These are phyloP conservation scores for Nemopilema nomurai DNA, from an alignment of 30 jellyfish, hydroid and myxozoan genomes.

Conservation along the genomic window DNA sequence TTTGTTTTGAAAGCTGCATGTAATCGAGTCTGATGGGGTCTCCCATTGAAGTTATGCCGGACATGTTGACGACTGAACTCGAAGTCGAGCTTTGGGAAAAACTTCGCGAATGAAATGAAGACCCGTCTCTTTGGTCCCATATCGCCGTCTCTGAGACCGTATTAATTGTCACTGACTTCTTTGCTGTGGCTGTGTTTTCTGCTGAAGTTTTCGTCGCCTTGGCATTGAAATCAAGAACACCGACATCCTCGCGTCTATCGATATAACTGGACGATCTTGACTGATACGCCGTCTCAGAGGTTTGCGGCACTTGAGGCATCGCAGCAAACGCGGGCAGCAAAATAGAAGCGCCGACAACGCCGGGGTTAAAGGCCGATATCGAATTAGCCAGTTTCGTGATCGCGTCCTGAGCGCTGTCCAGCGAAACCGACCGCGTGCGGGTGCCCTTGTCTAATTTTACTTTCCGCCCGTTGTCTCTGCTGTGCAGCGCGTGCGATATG, in stretches of 20 bases:
- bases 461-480: conserved; percentile 7
- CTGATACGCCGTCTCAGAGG: neutral
- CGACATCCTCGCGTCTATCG: neutral
- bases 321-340: conserved; percentile 47
- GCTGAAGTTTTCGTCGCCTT: neutral
- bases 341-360: conserved; percentile 47
- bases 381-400: conserved; percentile 26
- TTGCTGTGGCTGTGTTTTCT: neutral
- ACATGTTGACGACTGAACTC: conserved; percentile 52
- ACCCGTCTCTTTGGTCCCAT: neutral
- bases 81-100: conserved; percentile 27
- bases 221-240: neutral
- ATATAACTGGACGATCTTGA: neutral
- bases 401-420: conserved; percentile 36
- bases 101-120: neutral
- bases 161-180: neutral
- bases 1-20: conserved; percentile 46
- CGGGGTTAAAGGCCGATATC: conserved; percentile 45
- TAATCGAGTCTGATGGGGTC: conserved; percentile 78
- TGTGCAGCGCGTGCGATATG: conserved; percentile 50
- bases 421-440: conserved; percentile 28
- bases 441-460: neutral
- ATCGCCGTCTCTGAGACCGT: neutral
- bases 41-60: conserved; percentile 80
- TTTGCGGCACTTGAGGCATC: neutral